These are phyloP conservation scores for Ostrea edulis DNA, from an alignment of 1,140 invertebrate genomes.

Conservation along the genomic window DNA sequence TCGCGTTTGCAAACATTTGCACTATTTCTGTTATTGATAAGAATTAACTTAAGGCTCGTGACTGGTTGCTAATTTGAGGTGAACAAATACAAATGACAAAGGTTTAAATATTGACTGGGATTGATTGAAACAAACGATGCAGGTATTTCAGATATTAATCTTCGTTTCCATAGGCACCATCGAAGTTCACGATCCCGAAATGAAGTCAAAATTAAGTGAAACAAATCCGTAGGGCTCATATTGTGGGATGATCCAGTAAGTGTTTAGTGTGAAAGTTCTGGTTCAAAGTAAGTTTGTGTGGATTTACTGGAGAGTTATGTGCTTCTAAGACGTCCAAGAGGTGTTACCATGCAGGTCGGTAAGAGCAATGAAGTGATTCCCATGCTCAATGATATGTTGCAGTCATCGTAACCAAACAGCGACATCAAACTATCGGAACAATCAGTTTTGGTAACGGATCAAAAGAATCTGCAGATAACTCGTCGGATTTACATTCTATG, in stretches of 20 bases:
- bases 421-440: neutral
- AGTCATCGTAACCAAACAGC: neutral
- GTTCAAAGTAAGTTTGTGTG: neutral
- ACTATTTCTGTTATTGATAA: neutral
- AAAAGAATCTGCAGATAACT: neutral
- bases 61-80: neutral
- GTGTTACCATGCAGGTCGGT: neutral
- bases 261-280: neutral
- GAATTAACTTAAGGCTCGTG: neutral
- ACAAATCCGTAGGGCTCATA: too few species aligned
- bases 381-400: neutral
- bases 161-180: slow-evolving; percentile 15
- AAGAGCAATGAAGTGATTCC: neutral
- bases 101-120: slow-evolving; percentile 30
- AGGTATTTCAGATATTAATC: slow-evolving; percentile 8
- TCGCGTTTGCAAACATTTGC: neutral
- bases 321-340: neutral
- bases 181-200: neutral
- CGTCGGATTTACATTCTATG: neutral
- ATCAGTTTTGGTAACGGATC: neutral
- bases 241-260: too few species aligned
- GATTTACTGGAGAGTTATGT: neutral
- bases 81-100: neutral
- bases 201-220: neutral
- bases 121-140: slow-evolving; percentile 25